Conservation (phyloP, 1,140 invertebrate genomes). For the Lepidurus arcticus region DNA sequence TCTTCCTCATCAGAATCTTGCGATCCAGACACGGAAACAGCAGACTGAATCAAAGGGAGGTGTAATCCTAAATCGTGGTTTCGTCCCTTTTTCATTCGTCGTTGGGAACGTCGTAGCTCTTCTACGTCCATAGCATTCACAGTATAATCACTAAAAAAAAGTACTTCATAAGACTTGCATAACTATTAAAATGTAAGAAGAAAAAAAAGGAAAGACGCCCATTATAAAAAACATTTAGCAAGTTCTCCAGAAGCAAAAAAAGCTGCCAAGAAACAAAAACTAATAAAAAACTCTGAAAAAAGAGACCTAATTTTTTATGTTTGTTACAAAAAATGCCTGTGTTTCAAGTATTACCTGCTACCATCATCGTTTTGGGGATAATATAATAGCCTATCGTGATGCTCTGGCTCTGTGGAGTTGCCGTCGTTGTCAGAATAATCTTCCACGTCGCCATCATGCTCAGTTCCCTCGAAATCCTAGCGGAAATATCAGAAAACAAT, state of each 20-base stretch:
- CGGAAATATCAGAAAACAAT: conserved; percentile 34
- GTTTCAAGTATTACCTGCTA: conserved; percentile 37
- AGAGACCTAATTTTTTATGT: not conserved
- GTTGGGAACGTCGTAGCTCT: conserved; percentile 69
- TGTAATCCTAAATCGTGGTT: not conserved
- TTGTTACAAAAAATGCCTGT: not conserved
- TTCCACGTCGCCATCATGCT: conserved; percentile 79
- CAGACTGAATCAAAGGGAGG: conserved; percentile 24
- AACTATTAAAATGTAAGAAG: conserved; percentile 7
- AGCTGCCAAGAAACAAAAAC: not conserved
- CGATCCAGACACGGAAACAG: conserved; percentile 57
- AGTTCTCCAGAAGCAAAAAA: not conserved
- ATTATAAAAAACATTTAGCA: not conserved
- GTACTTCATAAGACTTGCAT: conserved; percentile 23
- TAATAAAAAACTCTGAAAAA: not conserved
- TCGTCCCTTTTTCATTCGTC: conserved; percentile 57
- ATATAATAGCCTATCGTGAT: conserved; percentile 52
- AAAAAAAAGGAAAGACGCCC: not conserved
- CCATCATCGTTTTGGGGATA: conserved; percentile 55
- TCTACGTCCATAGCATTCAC: conserved; percentile 81
- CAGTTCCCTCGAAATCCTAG: conserved; percentile 66
- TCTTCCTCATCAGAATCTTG: conserved; percentile 74
- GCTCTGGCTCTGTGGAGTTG: conserved; percentile 63
- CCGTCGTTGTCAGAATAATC: conserved; percentile 66
- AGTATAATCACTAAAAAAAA: conserved; percentile 63